Base-by-base conservation (phyloP, 2,888 invertebrate species). In the Clitarchus hookeri region DNA sequence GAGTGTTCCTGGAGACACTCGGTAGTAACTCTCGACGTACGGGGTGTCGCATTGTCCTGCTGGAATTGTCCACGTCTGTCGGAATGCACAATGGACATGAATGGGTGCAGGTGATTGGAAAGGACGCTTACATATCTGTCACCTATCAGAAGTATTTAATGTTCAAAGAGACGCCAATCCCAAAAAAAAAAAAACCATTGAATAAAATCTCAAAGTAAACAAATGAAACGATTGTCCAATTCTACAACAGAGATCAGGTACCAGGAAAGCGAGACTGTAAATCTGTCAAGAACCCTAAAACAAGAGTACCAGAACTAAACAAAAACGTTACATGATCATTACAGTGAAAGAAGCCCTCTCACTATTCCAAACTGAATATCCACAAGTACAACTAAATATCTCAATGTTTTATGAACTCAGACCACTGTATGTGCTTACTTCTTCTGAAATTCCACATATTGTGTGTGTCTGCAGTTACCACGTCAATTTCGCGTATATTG, bases 221-320 rank as follows among this genome's bases (percentile, higher is more conserved):
- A n/a, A 65, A 65, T 11, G n/a, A 65, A 65, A 65, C 3, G 19
- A 23, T 65, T n/a, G 65, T 53, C 53, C 53, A 65, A 65, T 65
- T 65, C n/a, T 65, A 65, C 65, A 65, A 65, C 65, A 65, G 65
- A 65, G 65, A 65, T 65, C 65, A 65, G 65, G 65, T 23, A 65
- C 65, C 65, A 23, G 65, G 65, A 65, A 65, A 65, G n/a, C 3
- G 19, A 23, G 65, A 65, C n/a, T 12, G 65, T 65, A 65, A 65
- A 65, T 65, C 65, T n/a, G 65, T n/a, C 23, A 65, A 65, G 65
- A 16, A 65, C n/a, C 65, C 65, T 9, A 65, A 65, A 19, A 65
- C 65, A 16, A 8, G 19, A 23, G 23, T 53, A 23, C 65, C 11
- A 65, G 65, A 65, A 65, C 6, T 65, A 65, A 65, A 65, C 65